phyloP scores from a whole-genome alignment of 2,888 invertebrate genomes.

The Leptopilina drosophilae region DNA sequence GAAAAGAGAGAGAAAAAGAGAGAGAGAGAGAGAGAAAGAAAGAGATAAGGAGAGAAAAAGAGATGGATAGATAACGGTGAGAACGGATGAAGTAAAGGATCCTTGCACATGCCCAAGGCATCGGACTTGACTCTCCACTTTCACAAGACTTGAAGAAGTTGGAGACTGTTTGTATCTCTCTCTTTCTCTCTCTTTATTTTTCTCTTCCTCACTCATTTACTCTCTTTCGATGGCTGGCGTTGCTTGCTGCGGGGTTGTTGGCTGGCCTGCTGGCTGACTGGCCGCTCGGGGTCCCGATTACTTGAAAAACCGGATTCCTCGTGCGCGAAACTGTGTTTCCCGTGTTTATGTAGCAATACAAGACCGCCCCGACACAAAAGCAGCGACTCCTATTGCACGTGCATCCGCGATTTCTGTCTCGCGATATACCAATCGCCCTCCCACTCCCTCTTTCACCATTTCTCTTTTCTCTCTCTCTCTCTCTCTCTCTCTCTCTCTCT shows the following conservation, averaged over 20 bases:
- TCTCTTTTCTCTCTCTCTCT: too few species aligned
- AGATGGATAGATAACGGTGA: constrained; percentile 62
- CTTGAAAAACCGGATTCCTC: constrained; percentile 76
- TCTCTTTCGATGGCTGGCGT: constrained; percentile 50
- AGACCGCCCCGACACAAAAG: constrained; percentile 43
- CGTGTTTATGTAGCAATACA: constrained; percentile 68
- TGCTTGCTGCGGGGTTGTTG: constrained; percentile 49
- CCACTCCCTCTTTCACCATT: too few species aligned
- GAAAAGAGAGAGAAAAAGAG: constrained; percentile 27
- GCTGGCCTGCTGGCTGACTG: constrained; percentile 56
- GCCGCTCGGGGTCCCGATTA: constrained; percentile 66
- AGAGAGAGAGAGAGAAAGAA: constrained; percentile 62
- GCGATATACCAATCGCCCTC: background rate
- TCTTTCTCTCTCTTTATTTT: too few species aligned
- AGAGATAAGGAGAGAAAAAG: constrained; percentile 54
- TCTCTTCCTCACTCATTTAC: too few species aligned
- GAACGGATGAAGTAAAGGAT: constrained; percentile 60
- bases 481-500: too few species aligned
- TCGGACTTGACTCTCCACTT: constrained; percentile 53
- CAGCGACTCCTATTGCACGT: constrained; percentile 52
- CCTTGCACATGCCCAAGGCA: constrained; percentile 64
- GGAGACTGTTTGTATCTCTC: constrained; percentile 41
- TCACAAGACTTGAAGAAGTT: constrained; percentile 47
- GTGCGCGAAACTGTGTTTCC: constrained; percentile 73
- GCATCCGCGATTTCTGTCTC: constrained; percentile 43